Base-by-base conservation (phyloP, 2,113 vertebrate species). In the Trichechus manatus region DNA sequence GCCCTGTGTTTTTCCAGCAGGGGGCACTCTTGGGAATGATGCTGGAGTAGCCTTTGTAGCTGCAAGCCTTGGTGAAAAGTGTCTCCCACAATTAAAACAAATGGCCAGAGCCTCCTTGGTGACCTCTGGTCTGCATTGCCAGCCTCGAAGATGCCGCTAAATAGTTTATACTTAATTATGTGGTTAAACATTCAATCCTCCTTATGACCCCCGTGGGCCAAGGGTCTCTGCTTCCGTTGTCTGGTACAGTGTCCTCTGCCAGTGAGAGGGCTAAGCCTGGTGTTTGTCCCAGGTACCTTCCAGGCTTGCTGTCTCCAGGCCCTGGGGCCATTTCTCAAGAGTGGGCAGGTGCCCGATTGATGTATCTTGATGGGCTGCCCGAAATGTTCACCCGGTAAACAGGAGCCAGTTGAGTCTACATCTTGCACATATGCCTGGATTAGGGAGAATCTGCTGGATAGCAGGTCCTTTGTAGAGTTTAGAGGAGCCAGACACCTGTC, bases 171-270 rank as follows among this genome's bases (percentile, higher is more conserved):
- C 94, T 97, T 97, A 98, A 72, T 96, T 94, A 90, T 61, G 91
- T 95, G 95, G 96, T 97, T 97, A 96, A 87, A 87, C 87, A 64
- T 94, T 97, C 97, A 96, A 96, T 93, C 86, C 33, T 93, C 90
- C 97, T 93, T 89, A 59, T 91, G 96, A 97, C 97, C 94, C 95
- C 84, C 36, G 90, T 80, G 93, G 92, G 95, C 97, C 20, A 9
- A 89, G 91, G n/a, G 87, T 84, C 91, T 96, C 97, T 82, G 93
- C 86, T 97, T 96, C 86, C 87, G 0, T 59, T 50, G 9, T 42
- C 68, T 91, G 39, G 5, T 42, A 44, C 15, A 31, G 4, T 15
- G 25, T 59, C 56, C 39, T 83, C 13, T 2, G 22, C 44, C 77
- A 2, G 13, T 5, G 9, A n/a, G 23, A 61, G 33, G 13, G 47